phyloP scores from a whole-genome alignment of 64 coral and sea anemone genomes.

The Pocillopora damicornis region DNA sequence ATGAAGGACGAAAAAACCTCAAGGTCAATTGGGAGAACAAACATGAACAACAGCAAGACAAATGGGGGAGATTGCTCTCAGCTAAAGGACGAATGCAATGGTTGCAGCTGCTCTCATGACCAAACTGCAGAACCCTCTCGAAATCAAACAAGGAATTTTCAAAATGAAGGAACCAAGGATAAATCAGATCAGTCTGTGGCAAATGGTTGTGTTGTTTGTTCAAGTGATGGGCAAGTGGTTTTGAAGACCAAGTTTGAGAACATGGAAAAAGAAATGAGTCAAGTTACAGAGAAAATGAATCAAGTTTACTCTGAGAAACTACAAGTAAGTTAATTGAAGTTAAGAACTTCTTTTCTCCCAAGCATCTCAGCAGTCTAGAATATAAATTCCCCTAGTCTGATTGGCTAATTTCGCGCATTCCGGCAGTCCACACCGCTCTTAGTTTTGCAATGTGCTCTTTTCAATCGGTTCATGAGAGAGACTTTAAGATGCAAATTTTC shows the following conservation, averaged over 20 bases:
- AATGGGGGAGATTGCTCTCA: not conserved
- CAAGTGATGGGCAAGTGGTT: conserved; percentile 21
- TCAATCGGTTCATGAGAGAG: too few relatives aligned
- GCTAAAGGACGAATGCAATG: not conserved
- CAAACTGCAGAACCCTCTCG: not conserved
- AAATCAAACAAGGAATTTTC: conserved; percentile 19
- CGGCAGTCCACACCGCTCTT: too few relatives aligned
- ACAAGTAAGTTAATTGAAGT: conserved; percentile 39
- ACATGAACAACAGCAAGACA: conserved; percentile 35
- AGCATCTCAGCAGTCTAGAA: too few relatives aligned
- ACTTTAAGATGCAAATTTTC: too few relatives aligned
- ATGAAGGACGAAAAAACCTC: conserved; percentile 60
- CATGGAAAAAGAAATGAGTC: conserved; percentile 41
- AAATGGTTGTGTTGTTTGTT: conserved; percentile 26
- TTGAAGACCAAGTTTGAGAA: conserved; percentile 36
- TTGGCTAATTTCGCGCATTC: too few relatives aligned
- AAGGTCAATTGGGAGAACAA: conserved; percentile 7
- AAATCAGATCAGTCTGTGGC: not conserved
- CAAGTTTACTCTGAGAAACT: conserved; percentile 50
- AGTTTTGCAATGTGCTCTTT: too few relatives aligned
- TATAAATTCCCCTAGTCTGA: too few relatives aligned
- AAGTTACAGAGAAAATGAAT: conserved; percentile 45
- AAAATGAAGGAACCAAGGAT: conserved; percentile 23
- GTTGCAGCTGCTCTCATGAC: conserved; percentile 1
- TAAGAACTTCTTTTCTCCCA: not conserved